Conservation (phyloP, 2,113 vertebrate species). For the Dermatemys mawii region DNA sequence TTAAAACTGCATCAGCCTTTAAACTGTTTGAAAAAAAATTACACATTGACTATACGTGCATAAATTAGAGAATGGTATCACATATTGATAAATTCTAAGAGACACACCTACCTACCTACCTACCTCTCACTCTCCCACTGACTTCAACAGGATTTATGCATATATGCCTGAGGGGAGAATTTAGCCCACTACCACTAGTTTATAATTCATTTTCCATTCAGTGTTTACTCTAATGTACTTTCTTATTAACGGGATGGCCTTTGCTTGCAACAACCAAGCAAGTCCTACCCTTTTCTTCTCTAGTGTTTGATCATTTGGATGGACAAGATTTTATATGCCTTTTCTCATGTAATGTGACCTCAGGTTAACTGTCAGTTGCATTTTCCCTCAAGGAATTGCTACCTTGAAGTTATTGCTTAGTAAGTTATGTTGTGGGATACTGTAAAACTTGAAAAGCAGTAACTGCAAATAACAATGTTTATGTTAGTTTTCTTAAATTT, state of each 20-base stretch:
- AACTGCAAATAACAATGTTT: background rate
- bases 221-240: background rate
- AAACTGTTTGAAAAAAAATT: background rate
- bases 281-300: background rate
- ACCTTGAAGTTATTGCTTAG: background rate
- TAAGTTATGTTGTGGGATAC: background rate
- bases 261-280: background rate
- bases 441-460: background rate
- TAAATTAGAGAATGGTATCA: background rate
- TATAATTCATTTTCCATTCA: fast-evolving
- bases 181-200: background rate
- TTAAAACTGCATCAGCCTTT: background rate
- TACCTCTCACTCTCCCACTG: too few relatives aligned
- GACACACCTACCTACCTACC: background rate
- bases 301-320: background rate
- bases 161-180: background rate
- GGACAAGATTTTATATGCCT: background rate
- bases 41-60: background rate
- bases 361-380: background rate
- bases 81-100: background rate
- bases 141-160: background rate
- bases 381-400: slow-evolving; percentile 5
- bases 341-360: background rate
- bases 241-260: background rate
- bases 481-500: background rate